phyloP scores from a whole-genome alignment of 2,797 vertebrate genomes.

The Pelochelys cantorii region DNA sequence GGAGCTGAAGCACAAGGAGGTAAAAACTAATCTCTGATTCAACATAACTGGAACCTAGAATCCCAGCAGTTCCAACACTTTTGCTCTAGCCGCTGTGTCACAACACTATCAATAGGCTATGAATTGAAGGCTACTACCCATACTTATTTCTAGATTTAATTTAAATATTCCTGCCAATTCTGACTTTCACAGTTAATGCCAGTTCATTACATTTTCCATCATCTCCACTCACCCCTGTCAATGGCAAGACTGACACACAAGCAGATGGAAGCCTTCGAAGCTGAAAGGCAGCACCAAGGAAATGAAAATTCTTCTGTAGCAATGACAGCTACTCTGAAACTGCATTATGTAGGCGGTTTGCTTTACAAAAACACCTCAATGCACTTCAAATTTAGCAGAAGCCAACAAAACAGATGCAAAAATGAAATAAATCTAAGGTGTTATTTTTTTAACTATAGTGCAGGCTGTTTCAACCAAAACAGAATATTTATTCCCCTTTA shows the following conservation, averaged over 20 bases:
- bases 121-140: not conserved
- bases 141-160: not conserved
- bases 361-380: not conserved
- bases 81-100: not conserved
- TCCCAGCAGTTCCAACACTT: not conserved
- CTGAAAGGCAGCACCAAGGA: conserved; percentile 50
- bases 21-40: not conserved
- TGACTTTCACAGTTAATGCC: not conserved
- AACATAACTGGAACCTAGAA: not conserved
- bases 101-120: not conserved
- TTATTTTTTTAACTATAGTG: conserved; percentile 54
- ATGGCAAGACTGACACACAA: conserved; percentile 36
- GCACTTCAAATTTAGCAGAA: conserved; percentile 49
- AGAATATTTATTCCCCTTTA: conserved; percentile 15
- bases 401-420: conserved; percentile 66
- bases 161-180: not conserved
- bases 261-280: conserved; percentile 59
- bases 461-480: conserved; percentile 23
- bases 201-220: not conserved
- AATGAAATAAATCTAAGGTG: not conserved
- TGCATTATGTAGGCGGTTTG: conserved; percentile 29
- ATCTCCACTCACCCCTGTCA: conserved; percentile 28
- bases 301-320: conserved; percentile 57
- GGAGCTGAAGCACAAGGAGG: not conserved
- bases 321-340: conserved; percentile 48